Evolutionary conservation across 2,113 vertebrate species (phyloP).

Genomic region (Oophaga pumilio): DNA sequence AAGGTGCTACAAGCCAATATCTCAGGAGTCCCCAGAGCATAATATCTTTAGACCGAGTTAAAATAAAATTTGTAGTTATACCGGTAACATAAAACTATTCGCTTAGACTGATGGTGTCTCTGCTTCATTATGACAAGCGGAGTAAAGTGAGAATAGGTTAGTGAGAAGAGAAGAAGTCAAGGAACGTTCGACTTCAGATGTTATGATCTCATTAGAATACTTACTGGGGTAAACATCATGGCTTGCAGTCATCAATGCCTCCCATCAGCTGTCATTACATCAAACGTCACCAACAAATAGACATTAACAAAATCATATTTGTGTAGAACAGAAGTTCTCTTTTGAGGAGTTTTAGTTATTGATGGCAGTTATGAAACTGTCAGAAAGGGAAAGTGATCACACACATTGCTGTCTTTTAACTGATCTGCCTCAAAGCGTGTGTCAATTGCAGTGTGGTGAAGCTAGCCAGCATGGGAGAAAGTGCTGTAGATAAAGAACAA

Average conservation of each 20-base stretch:
- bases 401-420: not conserved
- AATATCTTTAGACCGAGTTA: not conserved
- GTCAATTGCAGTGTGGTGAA: not conserved
- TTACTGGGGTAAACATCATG: not conserved
- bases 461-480: not conserved
- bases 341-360: slow-evolving; percentile 16
- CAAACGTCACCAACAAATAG: not conserved
- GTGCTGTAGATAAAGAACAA: not conserved
- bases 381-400: not conserved
- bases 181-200: not conserved
- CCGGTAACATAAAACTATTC: not conserved
- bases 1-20: not conserved
- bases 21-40: not conserved
- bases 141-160: not conserved
- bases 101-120: not conserved
- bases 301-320: not conserved
- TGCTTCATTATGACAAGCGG: not conserved
- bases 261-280: not conserved
- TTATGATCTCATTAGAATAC: not conserved
- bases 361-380: slow-evolving; percentile 13
- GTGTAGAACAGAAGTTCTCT: not conserved
- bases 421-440: slow-evolving; percentile 12
- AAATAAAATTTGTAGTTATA: not conserved
- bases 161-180: not conserved
- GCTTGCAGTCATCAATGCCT: not conserved